Percentiles rank a stretch among this genome's conserved stretches.
phyloP scores from a whole-genome alignment of 2,888 invertebrate species.

The Orchesellides sinensis region DNA sequence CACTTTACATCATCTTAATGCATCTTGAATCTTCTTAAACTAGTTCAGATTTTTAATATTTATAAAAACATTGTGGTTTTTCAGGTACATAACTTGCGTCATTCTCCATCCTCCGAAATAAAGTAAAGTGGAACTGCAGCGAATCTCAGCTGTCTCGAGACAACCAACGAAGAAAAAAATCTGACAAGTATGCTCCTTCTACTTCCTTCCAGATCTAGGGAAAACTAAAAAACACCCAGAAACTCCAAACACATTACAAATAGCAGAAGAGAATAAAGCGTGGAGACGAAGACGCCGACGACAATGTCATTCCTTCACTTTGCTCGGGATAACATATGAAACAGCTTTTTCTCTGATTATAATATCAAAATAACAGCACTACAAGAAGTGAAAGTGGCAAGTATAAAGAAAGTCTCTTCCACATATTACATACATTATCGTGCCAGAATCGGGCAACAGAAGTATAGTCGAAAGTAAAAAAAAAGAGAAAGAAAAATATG shows the following conservation, averaged over 20 bases:
- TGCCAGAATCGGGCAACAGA: no score
- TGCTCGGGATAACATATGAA: constrained; percentile 36
- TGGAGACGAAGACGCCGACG: constrained; percentile 20
- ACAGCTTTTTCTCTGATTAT: constrained; percentile 44
- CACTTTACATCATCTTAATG: no score
- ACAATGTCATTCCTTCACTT: constrained; percentile 56
- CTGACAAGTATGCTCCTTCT: background rate
- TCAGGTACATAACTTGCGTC: background rate
- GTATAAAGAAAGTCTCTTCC: background rate
- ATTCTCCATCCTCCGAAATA: no score
- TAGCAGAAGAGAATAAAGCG: background rate
- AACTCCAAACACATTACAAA: no score
- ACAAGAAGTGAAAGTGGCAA: background rate
- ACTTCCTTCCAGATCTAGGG: background rate
- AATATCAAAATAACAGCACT: constrained; percentile 30
- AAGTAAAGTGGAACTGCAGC: no score
- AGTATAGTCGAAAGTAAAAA: background rate
- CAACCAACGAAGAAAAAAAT: background rate
- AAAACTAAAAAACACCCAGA: no score
- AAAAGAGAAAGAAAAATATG: background rate
- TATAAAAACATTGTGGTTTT: no score
- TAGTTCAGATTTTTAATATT: constrained; percentile 2
- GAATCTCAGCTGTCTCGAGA: background rate
- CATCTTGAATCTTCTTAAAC: no score
- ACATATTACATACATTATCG: no score